Evolutionary conservation across 1,140 invertebrate species (phyloP).

Genomic region (Liolophura sinensis): DNA sequence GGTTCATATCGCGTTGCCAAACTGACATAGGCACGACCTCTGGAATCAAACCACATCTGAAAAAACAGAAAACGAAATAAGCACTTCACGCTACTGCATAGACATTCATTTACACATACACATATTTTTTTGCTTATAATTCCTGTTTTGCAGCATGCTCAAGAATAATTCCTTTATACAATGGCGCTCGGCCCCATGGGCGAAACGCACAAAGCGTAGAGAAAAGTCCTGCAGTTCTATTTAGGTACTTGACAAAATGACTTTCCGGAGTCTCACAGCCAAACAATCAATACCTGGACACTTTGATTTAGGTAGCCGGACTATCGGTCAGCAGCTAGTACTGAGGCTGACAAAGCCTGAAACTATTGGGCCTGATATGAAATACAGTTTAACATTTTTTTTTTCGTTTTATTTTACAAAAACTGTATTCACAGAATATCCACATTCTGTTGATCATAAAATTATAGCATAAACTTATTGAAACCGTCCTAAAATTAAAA

Average conservation of each 20-base stretch:
- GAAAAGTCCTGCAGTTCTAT: not conserved
- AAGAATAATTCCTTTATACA: not conserved
- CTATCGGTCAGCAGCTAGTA: no score
- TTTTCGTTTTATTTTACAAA: no score
- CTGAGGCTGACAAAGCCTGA: no score
- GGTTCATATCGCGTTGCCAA: slow-evolving; percentile 47
- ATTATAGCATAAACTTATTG: no score
- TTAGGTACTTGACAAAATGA: not conserved
- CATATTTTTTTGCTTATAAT: not conserved
- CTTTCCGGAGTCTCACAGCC: no score
- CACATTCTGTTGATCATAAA: no score
- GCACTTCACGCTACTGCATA: slow-evolving; percentile 3
- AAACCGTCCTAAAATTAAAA: no score
- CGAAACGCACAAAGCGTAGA: not conserved
- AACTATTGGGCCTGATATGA: no score
- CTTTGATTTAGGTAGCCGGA: no score
- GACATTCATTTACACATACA: slow-evolving; percentile 1
- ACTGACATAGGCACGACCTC: slow-evolving; percentile 46
- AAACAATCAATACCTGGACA: no score
- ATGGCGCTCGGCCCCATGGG: not conserved
- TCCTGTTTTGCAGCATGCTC: not conserved
- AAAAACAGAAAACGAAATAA: slow-evolving; percentile 3
- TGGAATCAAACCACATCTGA: slow-evolving; percentile 51
- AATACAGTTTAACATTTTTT: no score
- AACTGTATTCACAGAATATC: no score